These are phyloP conservation scores for Idaea biselata DNA, from an alignment of 2,888 invertebrate species.

Conservation along the genomic window DNA sequence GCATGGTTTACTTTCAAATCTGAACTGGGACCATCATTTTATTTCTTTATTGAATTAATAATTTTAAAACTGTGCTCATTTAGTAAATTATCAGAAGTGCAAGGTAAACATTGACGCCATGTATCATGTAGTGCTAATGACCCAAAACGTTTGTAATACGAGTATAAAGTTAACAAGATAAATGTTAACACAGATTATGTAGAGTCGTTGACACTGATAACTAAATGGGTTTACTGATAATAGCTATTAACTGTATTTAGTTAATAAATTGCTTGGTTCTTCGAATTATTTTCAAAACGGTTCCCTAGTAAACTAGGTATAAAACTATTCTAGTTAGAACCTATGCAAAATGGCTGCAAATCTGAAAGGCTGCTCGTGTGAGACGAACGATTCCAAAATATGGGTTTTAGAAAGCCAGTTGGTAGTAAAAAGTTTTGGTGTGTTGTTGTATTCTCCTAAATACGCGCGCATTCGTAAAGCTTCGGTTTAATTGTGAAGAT, in stretches of 20 bases:
- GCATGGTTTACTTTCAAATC: too few species aligned
- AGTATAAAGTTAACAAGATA: conserved; percentile 46
- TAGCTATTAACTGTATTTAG: conserved; percentile 11
- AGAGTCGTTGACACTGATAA: conserved; percentile 65
- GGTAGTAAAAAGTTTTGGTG: too few species aligned
- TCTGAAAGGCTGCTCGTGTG: too few species aligned
- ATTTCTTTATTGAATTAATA: too few species aligned
- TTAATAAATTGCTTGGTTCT: background rate
- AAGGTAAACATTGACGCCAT: conserved; percentile 26
- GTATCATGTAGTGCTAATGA: conserved; percentile 36
- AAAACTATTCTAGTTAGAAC: background rate
- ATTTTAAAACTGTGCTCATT: conserved; percentile 4
- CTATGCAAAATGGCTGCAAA: background rate
- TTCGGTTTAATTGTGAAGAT: too few species aligned
- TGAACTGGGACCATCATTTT: too few species aligned
- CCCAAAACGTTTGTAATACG: conserved; percentile 54
- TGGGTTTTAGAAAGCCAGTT: too few species aligned
- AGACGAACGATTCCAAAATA: too few species aligned
- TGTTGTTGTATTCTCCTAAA: too few species aligned
- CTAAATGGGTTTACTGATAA: conserved; percentile 54
- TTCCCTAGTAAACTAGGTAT: background rate
- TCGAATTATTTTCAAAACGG: background rate
- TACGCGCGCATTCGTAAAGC: too few species aligned
- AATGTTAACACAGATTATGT: conserved; percentile 55
- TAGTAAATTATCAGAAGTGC: conserved; percentile 6